Conservation (phyloP, 2,888 invertebrate species). For the Xiphydria camelus region DNA sequence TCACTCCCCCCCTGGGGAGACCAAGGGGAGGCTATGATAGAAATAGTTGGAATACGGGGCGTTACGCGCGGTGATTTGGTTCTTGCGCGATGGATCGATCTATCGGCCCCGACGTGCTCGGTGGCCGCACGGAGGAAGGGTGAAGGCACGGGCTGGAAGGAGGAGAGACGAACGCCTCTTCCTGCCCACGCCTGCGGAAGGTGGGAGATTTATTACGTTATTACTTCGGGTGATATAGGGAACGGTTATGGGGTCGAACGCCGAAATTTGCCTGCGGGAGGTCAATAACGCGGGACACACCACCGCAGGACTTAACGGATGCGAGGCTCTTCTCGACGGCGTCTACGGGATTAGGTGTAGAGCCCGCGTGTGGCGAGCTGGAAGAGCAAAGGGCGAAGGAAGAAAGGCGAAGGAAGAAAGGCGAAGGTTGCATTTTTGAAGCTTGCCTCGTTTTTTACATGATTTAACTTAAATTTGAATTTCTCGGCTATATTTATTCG, state of each 20-base stretch:
- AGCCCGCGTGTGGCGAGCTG: too few relatives aligned
- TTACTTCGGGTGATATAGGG: constrained; percentile 29
- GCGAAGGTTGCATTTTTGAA: constrained; percentile 19
- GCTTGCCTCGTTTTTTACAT: too few relatives aligned
- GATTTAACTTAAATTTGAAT: too few relatives aligned
- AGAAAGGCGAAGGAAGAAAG: constrained; percentile 11
- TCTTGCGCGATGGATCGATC: constrained; percentile 32
- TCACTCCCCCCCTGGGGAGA: constrained; percentile 9
- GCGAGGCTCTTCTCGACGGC: not conserved
- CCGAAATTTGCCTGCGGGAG: constrained; percentile 38
- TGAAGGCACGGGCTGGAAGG: not conserved
- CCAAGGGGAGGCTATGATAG: constrained; percentile 24
- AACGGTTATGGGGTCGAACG: constrained; percentile 24
- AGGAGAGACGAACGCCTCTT: constrained; percentile 19
- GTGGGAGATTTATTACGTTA: constrained; percentile 44
- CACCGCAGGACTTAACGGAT: constrained; percentile 1
- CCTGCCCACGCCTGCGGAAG: constrained; percentile 24
- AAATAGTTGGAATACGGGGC: constrained; percentile 37
- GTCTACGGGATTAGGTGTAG: too few relatives aligned
- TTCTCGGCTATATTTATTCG: too few relatives aligned
- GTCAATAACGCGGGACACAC: constrained; percentile 25
- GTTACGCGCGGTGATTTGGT: constrained; percentile 32
- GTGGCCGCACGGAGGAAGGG: not conserved
- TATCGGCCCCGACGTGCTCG: constrained; percentile 21
- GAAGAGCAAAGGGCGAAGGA: not conserved